Percentiles rank a stretch among this genome's conserved stretches.
Evolutionary conservation across 2,113 vertebrate genomes (phyloP).

Genomic region (Polyodon spathula): DNA sequence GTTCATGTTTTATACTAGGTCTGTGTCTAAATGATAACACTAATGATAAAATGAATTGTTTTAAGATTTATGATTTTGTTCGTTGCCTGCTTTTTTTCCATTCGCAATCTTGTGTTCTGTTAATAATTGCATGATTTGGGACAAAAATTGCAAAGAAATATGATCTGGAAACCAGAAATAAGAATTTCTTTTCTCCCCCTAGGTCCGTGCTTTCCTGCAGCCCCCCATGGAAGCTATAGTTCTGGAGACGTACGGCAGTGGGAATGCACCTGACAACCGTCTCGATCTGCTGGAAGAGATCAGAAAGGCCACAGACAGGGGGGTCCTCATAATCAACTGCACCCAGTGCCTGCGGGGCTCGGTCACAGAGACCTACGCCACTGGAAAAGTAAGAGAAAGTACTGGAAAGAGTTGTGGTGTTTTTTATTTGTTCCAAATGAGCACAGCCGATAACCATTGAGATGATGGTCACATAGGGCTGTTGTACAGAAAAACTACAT

Average conservation of each 20-base stretch:
- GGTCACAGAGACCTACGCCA: conserved; percentile 70
- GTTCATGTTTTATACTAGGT: too few relatives aligned
- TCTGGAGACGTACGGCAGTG: conserved; percentile 86
- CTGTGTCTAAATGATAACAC: too few relatives aligned
- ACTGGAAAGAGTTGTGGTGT: background rate
- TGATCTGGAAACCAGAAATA: background rate
- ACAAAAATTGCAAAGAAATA: too few relatives aligned
- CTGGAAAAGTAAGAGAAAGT: conserved; percentile 58
- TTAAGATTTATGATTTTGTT: too few relatives aligned
- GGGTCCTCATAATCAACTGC: conserved; percentile 82
- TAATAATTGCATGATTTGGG: too few relatives aligned
- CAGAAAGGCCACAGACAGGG: conserved; percentile 52
- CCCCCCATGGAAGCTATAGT: conserved; percentile 83
- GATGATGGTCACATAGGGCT: too few relatives aligned
- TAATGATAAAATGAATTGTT: too few relatives aligned
- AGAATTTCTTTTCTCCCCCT: conserved; percentile 10
- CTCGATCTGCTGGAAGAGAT: conserved; percentile 70
- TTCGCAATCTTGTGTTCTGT: too few relatives aligned
- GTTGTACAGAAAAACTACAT: too few relatives aligned
- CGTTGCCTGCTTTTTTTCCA: too few relatives aligned
- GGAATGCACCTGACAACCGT: conserved; percentile 81
- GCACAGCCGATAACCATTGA: too few relatives aligned
- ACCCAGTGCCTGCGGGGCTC: conserved; percentile 81
- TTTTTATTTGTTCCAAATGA: background rate
- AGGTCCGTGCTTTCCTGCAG: conserved; percentile 87